These are phyloP conservation scores for Diloba caeruleocephala DNA, from an alignment of 2,888 invertebrate genomes.

Conservation along the genomic window DNA sequence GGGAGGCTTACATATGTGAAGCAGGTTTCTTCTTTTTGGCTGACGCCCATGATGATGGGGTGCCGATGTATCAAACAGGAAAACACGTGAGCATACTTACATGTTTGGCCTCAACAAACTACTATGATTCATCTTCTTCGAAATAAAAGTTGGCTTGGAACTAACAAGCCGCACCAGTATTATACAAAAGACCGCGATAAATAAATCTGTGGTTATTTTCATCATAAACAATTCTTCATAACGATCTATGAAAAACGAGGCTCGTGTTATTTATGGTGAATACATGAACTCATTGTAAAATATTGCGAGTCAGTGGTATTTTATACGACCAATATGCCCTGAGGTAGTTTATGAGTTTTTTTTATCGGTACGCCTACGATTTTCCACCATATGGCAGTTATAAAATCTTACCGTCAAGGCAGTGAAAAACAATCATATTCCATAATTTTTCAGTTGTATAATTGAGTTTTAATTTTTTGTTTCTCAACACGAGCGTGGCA, in stretches of 20 bases:
- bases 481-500: no score
- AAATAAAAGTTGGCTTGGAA: slow-evolving; percentile 61
- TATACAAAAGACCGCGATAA: slow-evolving; percentile 50
- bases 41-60: no score
- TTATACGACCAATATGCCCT: slow-evolving; percentile 62
- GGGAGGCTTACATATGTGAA: no score
- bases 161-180: slow-evolving; percentile 30
- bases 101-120: slow-evolving; percentile 59
- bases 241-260: slow-evolving; percentile 53
- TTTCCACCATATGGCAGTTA: slow-evolving; percentile 62
- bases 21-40: no score
- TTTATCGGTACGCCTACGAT: slow-evolving; percentile 65
- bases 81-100: slow-evolving; percentile 60
- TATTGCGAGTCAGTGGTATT: slow-evolving; percentile 62
- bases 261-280: slow-evolving; percentile 57
- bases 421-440: slow-evolving; percentile 42
- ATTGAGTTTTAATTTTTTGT: no score
- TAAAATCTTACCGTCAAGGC: slow-evolving; percentile 51
- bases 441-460: slow-evolving; percentile 14
- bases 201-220: slow-evolving; percentile 55
- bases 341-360: slow-evolving; percentile 63
- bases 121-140: slow-evolving; percentile 64
- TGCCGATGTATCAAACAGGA: no score
- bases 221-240: slow-evolving; percentile 62
- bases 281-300: slow-evolving; percentile 63